Evolutionary conservation across 2,797 vertebrate species (phyloP), one percentile per base, ranked within the genome.

Genomic region (Falco novaeseelandiae): DNA sequence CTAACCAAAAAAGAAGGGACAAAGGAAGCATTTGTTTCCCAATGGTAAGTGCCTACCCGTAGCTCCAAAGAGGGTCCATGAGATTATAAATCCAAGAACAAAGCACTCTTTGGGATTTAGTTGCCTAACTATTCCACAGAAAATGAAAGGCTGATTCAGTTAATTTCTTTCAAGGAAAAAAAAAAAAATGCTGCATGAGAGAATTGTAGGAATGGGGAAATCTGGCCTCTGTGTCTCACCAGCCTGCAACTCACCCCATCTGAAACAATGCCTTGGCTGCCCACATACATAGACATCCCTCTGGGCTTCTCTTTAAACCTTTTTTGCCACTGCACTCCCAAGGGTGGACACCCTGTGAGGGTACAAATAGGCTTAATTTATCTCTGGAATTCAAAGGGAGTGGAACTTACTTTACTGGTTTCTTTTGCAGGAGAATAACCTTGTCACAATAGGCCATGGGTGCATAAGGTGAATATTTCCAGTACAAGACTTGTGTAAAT

Each of bases 181-280:
- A 18, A 25, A 25, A n/a, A 48, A 40, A 40, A 40, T 40, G 40
- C 36, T 42, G 8, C 19, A 14, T 16, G 13, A 13, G 9, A 44
- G 15, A 4, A 3, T 62, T n/a, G 29, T 20, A 23, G 10, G 13
- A 63, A 10, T 2, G 13, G 6, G 19, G n/a, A 88, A 84, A 72
- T 29, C 4, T 48, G 21, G 3, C 18, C 63, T 19, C 8, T 32
- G 12, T 59, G n/a, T 54, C 44, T 62, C 42, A 36, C 21, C 42
- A 65, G 42, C 15, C 13, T 9, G 9, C 8, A 20, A 14, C 51
- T 65, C 18, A 1, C 8, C 11, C 7, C 10, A 7, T 16, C 7
- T 54, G 29, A 14, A n/a, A 14, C 51, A 57, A 6, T 44, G 29
- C 8, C 0, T 0, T 32, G 55, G 10, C 14, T 62, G 42, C n/a